A percentile compares a stretch with the other conserved stretches of the same genome.
Conservation (phyloP, 2,113 vertebrate genomes). For the Phoenicopterus ruber region DNA sequence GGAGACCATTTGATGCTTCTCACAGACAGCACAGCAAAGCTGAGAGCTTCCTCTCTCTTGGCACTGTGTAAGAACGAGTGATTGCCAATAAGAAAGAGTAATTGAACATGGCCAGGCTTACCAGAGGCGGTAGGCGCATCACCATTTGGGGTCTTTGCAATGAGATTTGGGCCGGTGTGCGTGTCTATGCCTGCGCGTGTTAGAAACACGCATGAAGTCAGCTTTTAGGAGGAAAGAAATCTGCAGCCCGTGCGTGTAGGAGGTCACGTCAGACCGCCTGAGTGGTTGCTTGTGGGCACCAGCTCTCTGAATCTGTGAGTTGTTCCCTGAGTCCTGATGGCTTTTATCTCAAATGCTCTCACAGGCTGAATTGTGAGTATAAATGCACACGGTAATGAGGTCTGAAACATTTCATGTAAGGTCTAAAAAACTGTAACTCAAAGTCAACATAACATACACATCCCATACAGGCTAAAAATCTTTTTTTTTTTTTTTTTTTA, state of each 20-base stretch:
- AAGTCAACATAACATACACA: rapidly evolving
- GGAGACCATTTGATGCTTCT: background rate
- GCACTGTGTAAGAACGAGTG: background rate
- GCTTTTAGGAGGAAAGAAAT: background rate
- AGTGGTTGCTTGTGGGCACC: background rate
- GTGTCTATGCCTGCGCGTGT: background rate
- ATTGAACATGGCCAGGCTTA: background rate
- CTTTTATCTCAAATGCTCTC: background rate
- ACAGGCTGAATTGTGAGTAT: background rate
- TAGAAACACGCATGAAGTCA: background rate
- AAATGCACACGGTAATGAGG: background rate
- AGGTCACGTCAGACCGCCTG: background rate
- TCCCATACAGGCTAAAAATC: background rate
- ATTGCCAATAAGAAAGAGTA: background rate
- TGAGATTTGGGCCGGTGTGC: background rate
- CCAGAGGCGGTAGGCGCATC: background rate
- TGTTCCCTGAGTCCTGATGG: background rate
- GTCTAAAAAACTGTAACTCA: background rate
- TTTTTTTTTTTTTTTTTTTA: background rate
- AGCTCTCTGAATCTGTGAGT: background rate
- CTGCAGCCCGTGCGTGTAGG: background rate
- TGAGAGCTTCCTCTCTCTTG: background rate
- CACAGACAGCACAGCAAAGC: background rate
- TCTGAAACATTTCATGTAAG: background rate
- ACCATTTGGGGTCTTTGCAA: background rate